phyloP scores from a whole-genome alignment of 2,797 vertebrate genomes.

The Numenius phaeopus region DNA sequence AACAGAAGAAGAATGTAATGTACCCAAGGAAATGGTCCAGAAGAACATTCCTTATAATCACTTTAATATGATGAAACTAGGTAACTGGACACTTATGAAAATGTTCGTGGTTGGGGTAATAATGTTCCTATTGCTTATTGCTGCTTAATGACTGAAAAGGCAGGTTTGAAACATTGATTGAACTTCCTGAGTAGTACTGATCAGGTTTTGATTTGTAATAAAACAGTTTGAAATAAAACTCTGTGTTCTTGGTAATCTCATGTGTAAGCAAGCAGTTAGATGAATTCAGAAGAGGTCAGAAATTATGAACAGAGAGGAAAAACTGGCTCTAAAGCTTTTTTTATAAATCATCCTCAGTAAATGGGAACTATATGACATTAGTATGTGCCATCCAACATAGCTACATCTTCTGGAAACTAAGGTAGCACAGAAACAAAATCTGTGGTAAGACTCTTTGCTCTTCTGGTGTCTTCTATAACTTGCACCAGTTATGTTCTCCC shows the following conservation, averaged over 20 bases:
- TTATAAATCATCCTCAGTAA: not conserved
- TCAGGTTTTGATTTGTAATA: not conserved
- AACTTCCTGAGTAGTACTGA: not conserved
- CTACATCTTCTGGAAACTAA: not conserved
- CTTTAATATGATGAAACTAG: not conserved
- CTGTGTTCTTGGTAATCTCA: not conserved
- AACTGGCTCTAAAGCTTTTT: not conserved
- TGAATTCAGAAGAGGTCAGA: not conserved
- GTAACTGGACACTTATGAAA: not conserved
- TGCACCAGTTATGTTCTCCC: not conserved
- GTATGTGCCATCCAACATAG: too few species aligned
- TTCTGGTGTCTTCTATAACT: not conserved
- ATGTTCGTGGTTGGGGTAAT: not conserved
- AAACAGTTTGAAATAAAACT: not conserved
- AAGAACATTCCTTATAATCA: not conserved
- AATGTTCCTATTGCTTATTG: not conserved
- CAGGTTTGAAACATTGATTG: not conserved
- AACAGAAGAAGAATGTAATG: not conserved
- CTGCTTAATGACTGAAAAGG: not conserved
- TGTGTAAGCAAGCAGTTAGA: not conserved
- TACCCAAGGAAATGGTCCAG: not conserved
- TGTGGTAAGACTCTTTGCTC: not conserved
- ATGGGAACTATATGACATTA: not conserved
- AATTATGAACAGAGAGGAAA: not conserved
- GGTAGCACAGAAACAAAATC: not conserved